A percentile compares a stretch with the other conserved stretches of the same genome.
Evolutionary conservation across 2,888 invertebrate species (phyloP).

Genomic region (Caenorhabditis sp.): DNA sequence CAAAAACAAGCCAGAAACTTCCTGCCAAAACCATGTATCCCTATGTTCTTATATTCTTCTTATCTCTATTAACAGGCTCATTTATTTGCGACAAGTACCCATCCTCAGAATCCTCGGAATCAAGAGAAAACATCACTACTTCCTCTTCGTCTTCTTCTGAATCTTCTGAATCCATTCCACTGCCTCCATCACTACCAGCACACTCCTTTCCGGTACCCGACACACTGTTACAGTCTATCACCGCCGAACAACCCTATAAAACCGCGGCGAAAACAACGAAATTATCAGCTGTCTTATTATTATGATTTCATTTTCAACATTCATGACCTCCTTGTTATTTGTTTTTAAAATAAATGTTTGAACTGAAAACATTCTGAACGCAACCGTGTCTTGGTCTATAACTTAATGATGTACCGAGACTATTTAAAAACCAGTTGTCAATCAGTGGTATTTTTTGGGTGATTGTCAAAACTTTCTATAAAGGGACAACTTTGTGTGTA

Average conservation of each 20-base stretch:
- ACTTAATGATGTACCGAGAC: slow-evolving; percentile 17
- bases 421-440: slow-evolving; percentile 34
- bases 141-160: too few species aligned
- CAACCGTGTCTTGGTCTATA: slow-evolving; percentile 30
- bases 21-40: background rate
- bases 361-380: slow-evolving; percentile 54
- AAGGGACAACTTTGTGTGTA: too few species aligned
- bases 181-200: slow-evolving; percentile 8
- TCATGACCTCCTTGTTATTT: background rate
- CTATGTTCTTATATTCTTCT: background rate
- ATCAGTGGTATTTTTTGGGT: slow-evolving; percentile 5
- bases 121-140: background rate
- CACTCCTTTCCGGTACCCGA: slow-evolving; percentile 11
- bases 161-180: slow-evolving; percentile 14
- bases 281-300: slow-evolving; percentile 13
- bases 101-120: background rate
- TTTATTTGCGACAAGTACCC: slow-evolving; percentile 3
- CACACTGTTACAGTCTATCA: slow-evolving; percentile 22
- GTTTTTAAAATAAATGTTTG: background rate
- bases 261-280: slow-evolving; percentile 23
- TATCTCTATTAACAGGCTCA: background rate
- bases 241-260: slow-evolving; percentile 30
- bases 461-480: background rate
- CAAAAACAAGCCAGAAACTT: background rate
- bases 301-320: background rate